These are phyloP conservation scores for Diplodus sargus DNA, from an alignment of 2,797 vertebrate genomes.

Conservation along the genomic window DNA sequence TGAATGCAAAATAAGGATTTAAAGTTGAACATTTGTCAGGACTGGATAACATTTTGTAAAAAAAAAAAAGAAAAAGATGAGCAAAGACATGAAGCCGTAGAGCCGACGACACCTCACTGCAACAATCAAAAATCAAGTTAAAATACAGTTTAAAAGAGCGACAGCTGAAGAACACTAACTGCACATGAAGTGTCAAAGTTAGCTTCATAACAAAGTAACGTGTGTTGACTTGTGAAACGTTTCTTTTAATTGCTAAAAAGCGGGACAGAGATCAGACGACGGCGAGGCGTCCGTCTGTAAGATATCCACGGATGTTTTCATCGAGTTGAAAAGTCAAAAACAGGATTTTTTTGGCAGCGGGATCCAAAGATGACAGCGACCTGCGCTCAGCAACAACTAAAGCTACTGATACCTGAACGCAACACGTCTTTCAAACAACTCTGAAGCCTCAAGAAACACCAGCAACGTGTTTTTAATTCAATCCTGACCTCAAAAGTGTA, in stretches of 20 bases:
- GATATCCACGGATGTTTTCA: slow-evolving; percentile 9
- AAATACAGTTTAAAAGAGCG: not conserved
- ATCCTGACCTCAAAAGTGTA: too few species aligned
- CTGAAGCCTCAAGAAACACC: not conserved
- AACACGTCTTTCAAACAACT: not conserved
- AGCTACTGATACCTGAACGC: not conserved
- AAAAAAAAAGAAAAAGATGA: not conserved
- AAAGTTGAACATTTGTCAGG: slow-evolving; percentile 2
- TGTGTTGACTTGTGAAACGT: not conserved
- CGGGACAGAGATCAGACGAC: slow-evolving; percentile 22
- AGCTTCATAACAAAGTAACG: not conserved
- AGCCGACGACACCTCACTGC: too few species aligned
- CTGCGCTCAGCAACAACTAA: not conserved
- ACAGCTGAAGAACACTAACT: too few species aligned
- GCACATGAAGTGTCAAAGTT: too few species aligned
- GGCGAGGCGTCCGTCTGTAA: not conserved
- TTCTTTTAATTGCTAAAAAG: slow-evolving; percentile 7
- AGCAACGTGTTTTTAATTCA: not conserved
- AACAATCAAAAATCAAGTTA: not conserved
- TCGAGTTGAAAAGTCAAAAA: slow-evolving; percentile 23
- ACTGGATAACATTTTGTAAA: not conserved
- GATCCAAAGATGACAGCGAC: not conserved
- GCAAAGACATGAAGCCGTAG: not conserved
- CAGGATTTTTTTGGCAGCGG: slow-evolving; percentile 16
- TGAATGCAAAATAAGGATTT: slow-evolving; percentile 25